A percentile compares a stretch with the other conserved stretches of the same genome.
These are phyloP conservation scores for Calidris pygmaea DNA, from an alignment of 2,113 vertebrate genomes.

Conservation along the genomic window DNA sequence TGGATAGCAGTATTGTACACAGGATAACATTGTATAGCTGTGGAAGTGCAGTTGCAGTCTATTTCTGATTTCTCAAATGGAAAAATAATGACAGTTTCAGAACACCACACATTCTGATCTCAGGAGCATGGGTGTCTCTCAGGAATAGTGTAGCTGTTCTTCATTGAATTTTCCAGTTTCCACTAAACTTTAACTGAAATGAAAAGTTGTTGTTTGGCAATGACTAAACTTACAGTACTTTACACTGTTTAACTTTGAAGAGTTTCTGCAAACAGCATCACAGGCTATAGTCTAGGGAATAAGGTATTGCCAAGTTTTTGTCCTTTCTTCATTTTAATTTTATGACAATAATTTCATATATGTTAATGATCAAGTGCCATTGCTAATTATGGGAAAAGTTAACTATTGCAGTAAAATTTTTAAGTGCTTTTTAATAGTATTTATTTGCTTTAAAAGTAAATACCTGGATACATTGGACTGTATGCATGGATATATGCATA, in stretches of 20 bases:
- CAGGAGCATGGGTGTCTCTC: background rate
- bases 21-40: background rate
- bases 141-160: background rate
- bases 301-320: background rate
- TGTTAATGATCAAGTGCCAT: background rate
- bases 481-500: background rate
- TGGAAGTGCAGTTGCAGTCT: background rate
- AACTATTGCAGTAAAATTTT: background rate
- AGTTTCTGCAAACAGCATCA: background rate
- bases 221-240: background rate
- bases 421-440: background rate
- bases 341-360: background rate
- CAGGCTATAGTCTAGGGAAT: background rate
- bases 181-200: background rate
- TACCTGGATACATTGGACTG: background rate
- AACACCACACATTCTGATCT: background rate
- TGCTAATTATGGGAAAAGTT: background rate
- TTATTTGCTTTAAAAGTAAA: background rate
- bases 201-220: background rate
- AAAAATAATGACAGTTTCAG: background rate
- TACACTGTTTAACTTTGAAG: background rate
- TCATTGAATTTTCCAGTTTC: background rate
- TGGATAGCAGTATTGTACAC: background rate
- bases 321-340: background rate
- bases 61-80: background rate